Base-by-base conservation (phyloP, 1,140 invertebrate species). In the Medauroidea extradentata region DNA sequence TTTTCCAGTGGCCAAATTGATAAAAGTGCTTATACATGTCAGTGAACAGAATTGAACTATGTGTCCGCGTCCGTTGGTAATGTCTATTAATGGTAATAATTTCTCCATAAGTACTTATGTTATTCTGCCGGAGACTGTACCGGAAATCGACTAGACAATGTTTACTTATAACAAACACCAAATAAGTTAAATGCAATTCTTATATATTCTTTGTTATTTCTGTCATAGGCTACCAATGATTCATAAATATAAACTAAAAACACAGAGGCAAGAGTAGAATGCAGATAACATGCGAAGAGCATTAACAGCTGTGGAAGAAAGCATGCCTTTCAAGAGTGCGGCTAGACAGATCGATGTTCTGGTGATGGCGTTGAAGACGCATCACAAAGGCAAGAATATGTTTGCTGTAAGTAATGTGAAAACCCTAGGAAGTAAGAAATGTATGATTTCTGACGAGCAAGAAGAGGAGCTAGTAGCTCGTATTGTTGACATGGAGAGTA, bases 401-500 rank as follows among this genome's bases (percentile, higher is more conserved):
- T 34, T 34, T 34, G 29, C 29, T 34, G 4, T 34, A 7, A 41
- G 25, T 3, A n/a, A 54, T 18, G 42, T 39, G 42, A 54, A 54
- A 39, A 39, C 42, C 19, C 52, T 54, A 13, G 29, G 52, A 54
- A 54, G 42, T 21, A 39, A 16, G 29, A 14, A 41, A 38, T 39
- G 29, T 29, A 41, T 54, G 7, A 21, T 54, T 54, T n/a, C 52
- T 41, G 52, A 54, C 25, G 52, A 54, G 14, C 52, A 54, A 34
- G 29, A 54, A 7, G 5, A 41, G 52, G 29, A 27, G 50, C 34
- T 54, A 19, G 34, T 29, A 21, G 23, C 34, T 4, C 29, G 14
- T 38, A 54, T 54, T 54, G 4, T 54, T 43, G 52, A 54, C 19
- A 54, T 54, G 52, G 52, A 54, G 42, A 39, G 27, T 13, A 14